Evolutionary conservation across 2,888 invertebrate genomes (phyloP), one percentile per base, ranked within the genome.

Genomic region (Caenorhabditis afra): DNA sequence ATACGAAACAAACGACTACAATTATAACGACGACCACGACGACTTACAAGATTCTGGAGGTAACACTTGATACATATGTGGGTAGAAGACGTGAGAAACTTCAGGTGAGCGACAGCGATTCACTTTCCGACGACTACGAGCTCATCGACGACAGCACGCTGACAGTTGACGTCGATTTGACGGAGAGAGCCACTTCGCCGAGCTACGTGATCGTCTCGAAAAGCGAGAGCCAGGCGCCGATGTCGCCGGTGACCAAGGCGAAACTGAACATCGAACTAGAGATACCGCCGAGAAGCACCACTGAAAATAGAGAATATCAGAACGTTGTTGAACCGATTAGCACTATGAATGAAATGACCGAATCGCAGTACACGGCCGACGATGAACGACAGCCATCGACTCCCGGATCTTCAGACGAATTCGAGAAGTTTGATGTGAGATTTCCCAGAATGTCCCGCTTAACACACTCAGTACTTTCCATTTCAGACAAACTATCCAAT

Each of bases 11-110:
- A 59, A 89, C 89, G 10, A 89, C 89, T 3, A 89, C 89, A 4
- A 83, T 89, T n/a, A 89, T 89, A 37, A 89, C 89, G n/a, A 89
- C 89, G 12, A 89, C 89, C 0, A 89, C 88, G 16, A 89, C 89
- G 1, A 88, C 88, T 0, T 89, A 88, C 45, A 81, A 82, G 35
- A 84, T 85, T 22, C 35, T 85, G 16, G 85, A 85, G 77, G 81
- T 84, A 49, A n/a, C n/a, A n/a, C n/a, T n/a, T n/a, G n/a, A n/a
- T n/a, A n/a, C n/a, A n/a, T n/a, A n/a, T n/a, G n/a, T n/a, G n/a
- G n/a, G n/a, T n/a, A n/a, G n/a, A n/a, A n/a, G n/a, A n/a, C n/a
- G n/a, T n/a, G n/a, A n/a, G n/a, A n/a, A n/a, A 20, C 14, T 29
- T 35, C 37, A 79, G 79, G 79, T 83, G 20, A 83, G 83, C 49